Percentiles rank a stretch among this genome's conserved stretches.
Conservation (phyloP, 92 coral and sea anemone species). For the Diadumene lineata region DNA sequence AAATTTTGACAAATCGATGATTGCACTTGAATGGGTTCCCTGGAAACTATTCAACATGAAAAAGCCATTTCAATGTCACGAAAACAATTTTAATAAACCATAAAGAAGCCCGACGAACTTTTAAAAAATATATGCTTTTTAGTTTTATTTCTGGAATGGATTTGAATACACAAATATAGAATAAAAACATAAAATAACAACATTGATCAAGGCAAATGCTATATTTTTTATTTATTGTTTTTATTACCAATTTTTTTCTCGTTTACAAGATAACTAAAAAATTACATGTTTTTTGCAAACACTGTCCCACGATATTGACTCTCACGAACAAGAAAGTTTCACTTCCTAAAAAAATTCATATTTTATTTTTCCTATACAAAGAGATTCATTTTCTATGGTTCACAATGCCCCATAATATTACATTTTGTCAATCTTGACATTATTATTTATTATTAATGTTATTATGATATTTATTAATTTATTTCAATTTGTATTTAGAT, state of each 20-base stretch:
- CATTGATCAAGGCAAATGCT: too few species aligned
- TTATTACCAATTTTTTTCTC: slow-evolving; percentile 9
- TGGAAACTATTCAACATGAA: not conserved
- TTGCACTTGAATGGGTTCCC: too few species aligned
- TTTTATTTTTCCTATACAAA: slow-evolving; percentile 15
- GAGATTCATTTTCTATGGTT: slow-evolving; percentile 3
- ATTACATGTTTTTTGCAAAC: not conserved
- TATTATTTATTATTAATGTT: not conserved
- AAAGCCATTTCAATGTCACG: not conserved
- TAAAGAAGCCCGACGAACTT: too few species aligned
- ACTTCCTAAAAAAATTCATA: slow-evolving; percentile 5
- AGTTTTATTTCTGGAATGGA: too few species aligned
- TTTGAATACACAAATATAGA: too few species aligned
- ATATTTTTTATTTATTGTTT: not conserved
- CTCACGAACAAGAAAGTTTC: not conserved
- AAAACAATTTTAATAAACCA: not conserved
- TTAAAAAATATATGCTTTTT: too few species aligned
- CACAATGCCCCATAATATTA: not conserved
- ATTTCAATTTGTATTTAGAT: not conserved
- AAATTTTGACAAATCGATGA: too few species aligned
- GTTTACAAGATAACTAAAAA: slow-evolving; percentile 11
- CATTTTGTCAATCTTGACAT: not conserved
- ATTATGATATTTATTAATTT: not conserved
- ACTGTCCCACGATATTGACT: slow-evolving; percentile 4
- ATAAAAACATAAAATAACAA: too few species aligned